Base-by-base conservation (phyloP, 2,888 invertebrate species). In the Hypomecis punctinalis region DNA sequence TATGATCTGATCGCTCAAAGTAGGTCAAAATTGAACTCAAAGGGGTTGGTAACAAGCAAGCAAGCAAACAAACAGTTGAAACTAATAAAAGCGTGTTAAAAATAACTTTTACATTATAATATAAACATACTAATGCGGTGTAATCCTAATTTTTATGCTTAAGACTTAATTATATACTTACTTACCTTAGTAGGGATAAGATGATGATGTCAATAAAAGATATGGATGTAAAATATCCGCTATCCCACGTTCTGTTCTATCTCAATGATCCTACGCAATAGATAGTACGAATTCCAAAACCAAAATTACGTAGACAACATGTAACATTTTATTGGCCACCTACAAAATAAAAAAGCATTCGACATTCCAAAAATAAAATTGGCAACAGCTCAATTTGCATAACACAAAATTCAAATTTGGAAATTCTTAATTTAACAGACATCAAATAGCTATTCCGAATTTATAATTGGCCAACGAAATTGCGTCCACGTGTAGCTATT, bases 401-500 rank as follows among this genome's bases (percentile, higher is more conserved):
- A 47, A 47, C n/a, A 47, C 46, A 39, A 65, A 65, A 46, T 55
- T 55, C 45, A 46, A 64, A 64, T 59, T 68, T 56, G 59, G 48
- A 51, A 13, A 56, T 33, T 13, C 55, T 5, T 37, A 36, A 48
- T 61, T 39, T 48, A 33, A 48, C 35, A 6, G 43, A 33, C 48
- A n/a, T 9, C 36, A n/a, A 37, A 52, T 33, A 5, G 5, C 33
- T 36, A 46, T 51, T 59, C 47, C 13, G 7, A 51, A 51, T 51
- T 53, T 42, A 0, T 45, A 51, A 59, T 43, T 36, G 0, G 49
- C 35, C 9, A 43, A 40, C 10, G 53, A 54, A 51, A 53, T 43
- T 42, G 42, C 42, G 51, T 36, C 70, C 77, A 77, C 77, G 76
- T 73, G 75, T 69, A 78, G 77, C 76, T 77, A 71, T 83, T 83